A percentile compares a stretch with the other conserved stretches of the same genome.
Conservation (phyloP, 2,888 invertebrate genomes). For the Archaeoteleia sp. region DNA sequence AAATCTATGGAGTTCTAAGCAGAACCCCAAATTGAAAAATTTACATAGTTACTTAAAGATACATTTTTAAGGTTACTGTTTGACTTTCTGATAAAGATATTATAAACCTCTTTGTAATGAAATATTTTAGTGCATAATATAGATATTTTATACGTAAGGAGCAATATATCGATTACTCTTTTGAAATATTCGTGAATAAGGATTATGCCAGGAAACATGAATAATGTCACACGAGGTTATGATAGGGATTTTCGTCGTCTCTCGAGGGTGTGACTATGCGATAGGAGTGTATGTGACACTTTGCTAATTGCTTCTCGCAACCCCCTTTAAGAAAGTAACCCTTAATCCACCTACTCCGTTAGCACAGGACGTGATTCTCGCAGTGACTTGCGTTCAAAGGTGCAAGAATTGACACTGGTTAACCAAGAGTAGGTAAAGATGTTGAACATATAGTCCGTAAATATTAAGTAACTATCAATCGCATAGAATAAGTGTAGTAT, state of each 20-base stretch:
- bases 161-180: background rate
- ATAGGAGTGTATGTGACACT: conserved; percentile 73
- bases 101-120: too few species aligned
- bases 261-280: conserved; percentile 59
- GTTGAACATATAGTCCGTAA: conserved; percentile 40
- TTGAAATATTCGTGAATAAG: background rate
- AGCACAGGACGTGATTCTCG: conserved; percentile 22
- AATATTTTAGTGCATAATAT: background rate
- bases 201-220: conserved; percentile 45
- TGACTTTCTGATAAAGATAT: too few species aligned
- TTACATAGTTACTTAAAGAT: too few species aligned
- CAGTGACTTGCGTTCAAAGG: conserved; percentile 49
- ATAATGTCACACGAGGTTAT: conserved; percentile 61
- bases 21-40: too few species aligned
- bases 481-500: too few species aligned
- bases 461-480: too few species aligned
- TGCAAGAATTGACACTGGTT: conserved; percentile 50
- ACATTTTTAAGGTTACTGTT: too few species aligned
- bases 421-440: conserved; percentile 50
- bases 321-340: conserved; percentile 70
- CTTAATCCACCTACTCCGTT: conserved; percentile 53
- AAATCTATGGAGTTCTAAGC: too few species aligned
- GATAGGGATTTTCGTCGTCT: conserved; percentile 61
- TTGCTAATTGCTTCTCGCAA: conserved; percentile 72
- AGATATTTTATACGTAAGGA: too few species aligned